Evolutionary conservation across 2,888 invertebrate species (phyloP), one percentile per base, ranked within the genome.

Genomic region (Luperina nickerlii): DNA sequence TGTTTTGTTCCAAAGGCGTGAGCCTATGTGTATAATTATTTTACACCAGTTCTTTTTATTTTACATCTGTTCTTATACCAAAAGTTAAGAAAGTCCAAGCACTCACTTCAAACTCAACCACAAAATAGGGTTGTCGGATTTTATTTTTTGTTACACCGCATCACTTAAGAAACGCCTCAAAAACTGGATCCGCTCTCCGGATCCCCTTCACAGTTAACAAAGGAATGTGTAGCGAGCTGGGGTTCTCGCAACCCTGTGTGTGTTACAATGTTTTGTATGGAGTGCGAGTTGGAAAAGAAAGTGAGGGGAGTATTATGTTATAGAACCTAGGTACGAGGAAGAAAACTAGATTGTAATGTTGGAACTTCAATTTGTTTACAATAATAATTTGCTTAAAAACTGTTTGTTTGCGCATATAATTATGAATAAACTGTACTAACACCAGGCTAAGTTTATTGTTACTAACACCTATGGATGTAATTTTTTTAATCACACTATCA

Each of bases 191-290:
- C 82, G 74, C 77, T 76, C 80, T 51, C 84, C 71, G 76, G 70
- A 24, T 74, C 74, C 76, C 74, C 63, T 54, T 74, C 81, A 75
- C 63, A 74, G 79, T 85, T 78, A 68, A 89, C 89, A 89, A 89
- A 87, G 78, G 73, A 81, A 78, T 63, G 72, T 74, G 72, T 76
- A 71, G 81, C 78, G 68, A 66, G 74, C 74, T 68, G 66, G 63
- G 68, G 67, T 63, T 71, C 74, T 48, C 45, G 76, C 67, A 67
- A 82, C 74, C 76, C 69, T 79, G 71, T 76, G 42, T 72, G 76
- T 73, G 72, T 63, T 42, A 54, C 62, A 66, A 42, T 81, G 42
- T 67, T 76, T 57, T 82, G 45, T 79, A 76, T 45, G 11, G 9
- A 63, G 76, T 76, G 74, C 54, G 73, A 71, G 27, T 74, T 76